Evolutionary conservation across 2,797 vertebrate genomes (phyloP).

Genomic region (Tangara arthus): DNA sequence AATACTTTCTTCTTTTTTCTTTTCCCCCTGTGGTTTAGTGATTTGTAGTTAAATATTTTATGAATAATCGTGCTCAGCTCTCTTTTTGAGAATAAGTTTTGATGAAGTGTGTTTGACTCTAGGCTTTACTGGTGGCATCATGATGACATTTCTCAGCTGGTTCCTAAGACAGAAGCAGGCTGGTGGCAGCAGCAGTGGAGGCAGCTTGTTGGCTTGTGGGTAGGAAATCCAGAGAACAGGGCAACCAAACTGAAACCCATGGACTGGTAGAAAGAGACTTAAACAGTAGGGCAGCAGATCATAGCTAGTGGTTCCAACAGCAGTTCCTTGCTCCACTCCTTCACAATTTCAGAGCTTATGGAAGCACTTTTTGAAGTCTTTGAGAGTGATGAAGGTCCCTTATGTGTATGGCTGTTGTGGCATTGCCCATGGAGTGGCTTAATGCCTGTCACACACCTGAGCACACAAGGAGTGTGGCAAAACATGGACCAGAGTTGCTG

Average conservation of each 20-base stretch:
- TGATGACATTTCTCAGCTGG: background rate
- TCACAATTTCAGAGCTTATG: background rate
- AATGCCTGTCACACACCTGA: background rate
- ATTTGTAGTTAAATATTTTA: background rate
- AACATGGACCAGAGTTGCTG: background rate
- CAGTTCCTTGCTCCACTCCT: background rate
- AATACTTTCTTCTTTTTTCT: background rate
- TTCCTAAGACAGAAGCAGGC: background rate
- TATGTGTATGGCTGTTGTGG: background rate
- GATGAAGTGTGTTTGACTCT: background rate
- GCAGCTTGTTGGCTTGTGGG: background rate
- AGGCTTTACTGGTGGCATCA: background rate
- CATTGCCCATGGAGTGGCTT: background rate
- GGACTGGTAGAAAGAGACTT: background rate
- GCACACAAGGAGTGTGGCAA: rapidly evolving
- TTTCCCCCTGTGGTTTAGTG: background rate
- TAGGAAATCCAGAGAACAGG: background rate
- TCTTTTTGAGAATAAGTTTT: background rate
- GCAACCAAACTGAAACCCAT: background rate
- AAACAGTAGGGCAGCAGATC: background rate
- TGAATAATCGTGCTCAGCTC: background rate
- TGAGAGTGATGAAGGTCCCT: background rate
- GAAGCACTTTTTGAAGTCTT: background rate
- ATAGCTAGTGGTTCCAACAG: background rate
- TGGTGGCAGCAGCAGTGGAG: background rate